Conservation (phyloP, 2,888 invertebrate genomes). For the Salticus scenicus region DNA sequence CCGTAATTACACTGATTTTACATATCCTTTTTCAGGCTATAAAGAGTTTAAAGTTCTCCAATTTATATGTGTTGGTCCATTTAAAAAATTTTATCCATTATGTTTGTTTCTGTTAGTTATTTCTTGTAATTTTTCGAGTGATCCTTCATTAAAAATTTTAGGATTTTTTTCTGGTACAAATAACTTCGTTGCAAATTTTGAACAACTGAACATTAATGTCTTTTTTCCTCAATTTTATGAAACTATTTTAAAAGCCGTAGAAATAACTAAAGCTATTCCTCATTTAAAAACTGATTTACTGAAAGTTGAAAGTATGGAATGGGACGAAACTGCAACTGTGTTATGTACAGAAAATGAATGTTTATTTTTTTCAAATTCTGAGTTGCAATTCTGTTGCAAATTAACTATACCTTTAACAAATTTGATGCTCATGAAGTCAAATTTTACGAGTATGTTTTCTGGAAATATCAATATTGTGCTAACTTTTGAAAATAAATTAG, state of each 20-base stretch:
- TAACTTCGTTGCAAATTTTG: neutral
- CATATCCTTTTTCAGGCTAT: neutral
- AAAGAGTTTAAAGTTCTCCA: neutral
- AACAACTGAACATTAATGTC: neutral
- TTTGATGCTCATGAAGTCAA: neutral
- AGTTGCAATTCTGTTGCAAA: neutral
- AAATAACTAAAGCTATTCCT: neutral
- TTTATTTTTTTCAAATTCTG: neutral
- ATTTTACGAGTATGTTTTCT: neutral
- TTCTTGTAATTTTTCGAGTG: neutral
- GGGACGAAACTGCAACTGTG: neutral
- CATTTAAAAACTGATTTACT: neutral
- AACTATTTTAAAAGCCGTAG: neutral
- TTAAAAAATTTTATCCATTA: neutral
- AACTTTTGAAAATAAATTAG: neutral
- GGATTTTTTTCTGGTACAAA: neutral
- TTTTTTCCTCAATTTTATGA: conserved; percentile 12
- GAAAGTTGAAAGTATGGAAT: neutral
- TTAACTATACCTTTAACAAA: neutral
- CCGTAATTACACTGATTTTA: neutral
- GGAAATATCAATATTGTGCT: neutral
- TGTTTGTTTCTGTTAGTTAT: neutral
- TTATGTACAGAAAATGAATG: neutral
- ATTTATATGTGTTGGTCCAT: neutral
- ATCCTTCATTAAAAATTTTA: neutral